These are phyloP conservation scores for Liopterus haemorrhoidalis DNA, from an alignment of 2,888 invertebrate species.

Conservation along the genomic window DNA sequence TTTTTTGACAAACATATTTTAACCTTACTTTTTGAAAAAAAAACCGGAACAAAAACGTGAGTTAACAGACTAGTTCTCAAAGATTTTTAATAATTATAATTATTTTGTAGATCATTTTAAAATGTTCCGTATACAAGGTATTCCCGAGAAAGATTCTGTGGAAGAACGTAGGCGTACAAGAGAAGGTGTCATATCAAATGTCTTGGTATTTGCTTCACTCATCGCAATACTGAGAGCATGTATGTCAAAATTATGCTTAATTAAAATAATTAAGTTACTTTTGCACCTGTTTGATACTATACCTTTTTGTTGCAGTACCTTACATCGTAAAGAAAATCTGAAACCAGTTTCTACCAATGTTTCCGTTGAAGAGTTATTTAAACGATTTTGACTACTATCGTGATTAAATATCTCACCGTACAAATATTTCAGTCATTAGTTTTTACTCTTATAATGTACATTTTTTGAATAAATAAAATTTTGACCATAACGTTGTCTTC, in stretches of 20 bases:
- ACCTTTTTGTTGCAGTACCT: slow-evolving; percentile 17
- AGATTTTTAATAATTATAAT: slow-evolving; percentile 1
- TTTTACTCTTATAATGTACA: too few relatives aligned
- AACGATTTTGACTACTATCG: too few relatives aligned
- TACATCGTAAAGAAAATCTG: slow-evolving; percentile 16
- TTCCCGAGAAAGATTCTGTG: slow-evolving; percentile 31
- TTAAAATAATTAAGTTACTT: slow-evolving; percentile 4
- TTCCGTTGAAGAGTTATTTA: too few relatives aligned
- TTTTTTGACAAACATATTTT: too few relatives aligned
- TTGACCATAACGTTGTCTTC: too few relatives aligned
- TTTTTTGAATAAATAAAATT: too few relatives aligned
- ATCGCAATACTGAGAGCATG: slow-evolving; percentile 35
- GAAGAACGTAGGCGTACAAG: slow-evolving; percentile 34
- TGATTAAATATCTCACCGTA: too few relatives aligned
- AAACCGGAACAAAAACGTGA: background rate
- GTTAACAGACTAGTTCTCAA: background rate
- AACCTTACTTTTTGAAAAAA: background rate
- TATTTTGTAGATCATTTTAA: background rate
- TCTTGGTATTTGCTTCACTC: slow-evolving; percentile 33
- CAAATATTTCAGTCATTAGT: too few relatives aligned
- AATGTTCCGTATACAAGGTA: slow-evolving; percentile 36
- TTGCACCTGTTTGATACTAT: slow-evolving; percentile 1
- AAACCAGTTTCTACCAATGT: too few relatives aligned
- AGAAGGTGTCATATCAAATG: slow-evolving; percentile 35
- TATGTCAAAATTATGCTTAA: slow-evolving; percentile 19